Conservation (phyloP, 92 coral and sea anemone genomes). For the Chrysogorgia sp. region DNA sequence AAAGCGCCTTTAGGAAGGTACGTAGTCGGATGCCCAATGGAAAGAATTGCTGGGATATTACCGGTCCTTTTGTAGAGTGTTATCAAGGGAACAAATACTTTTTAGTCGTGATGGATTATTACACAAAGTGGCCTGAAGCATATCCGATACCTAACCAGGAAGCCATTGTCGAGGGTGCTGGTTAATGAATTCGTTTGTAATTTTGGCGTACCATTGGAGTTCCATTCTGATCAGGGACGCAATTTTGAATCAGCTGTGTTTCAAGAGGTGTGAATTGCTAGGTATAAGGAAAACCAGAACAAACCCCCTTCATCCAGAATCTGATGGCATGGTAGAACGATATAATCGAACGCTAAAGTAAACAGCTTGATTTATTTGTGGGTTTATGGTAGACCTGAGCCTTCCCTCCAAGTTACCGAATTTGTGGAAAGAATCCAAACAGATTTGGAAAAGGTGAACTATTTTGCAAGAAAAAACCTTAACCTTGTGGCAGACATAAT, state of each 20-base stretch:
- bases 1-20: slow-evolving; percentile 11
- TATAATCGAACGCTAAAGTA: too few species aligned
- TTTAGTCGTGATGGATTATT: too few species aligned
- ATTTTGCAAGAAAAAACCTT: slow-evolving; percentile 15
- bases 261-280: slow-evolving; percentile 22
- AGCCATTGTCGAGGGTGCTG: background rate
- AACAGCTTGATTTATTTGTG: slow-evolving; percentile 13
- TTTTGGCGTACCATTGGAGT: slow-evolving; percentile 27
- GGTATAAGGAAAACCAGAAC: slow-evolving; percentile 14
- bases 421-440: slow-evolving; percentile 7
- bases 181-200: slow-evolving; percentile 22
- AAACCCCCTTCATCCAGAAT: slow-evolving; percentile 23
- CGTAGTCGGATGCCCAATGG: slow-evolving; percentile 1
- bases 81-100: too few species aligned
- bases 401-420: background rate
- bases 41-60: too few species aligned
- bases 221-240: slow-evolving; percentile 30
- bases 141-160: background rate
- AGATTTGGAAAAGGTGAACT: slow-evolving; percentile 8
- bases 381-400: slow-evolving; percentile 19
- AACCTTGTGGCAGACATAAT: background rate
- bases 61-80: too few species aligned
- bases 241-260: slow-evolving; percentile 30
- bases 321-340: slow-evolving; percentile 25
- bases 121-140: too few species aligned